These are phyloP conservation scores for Mirza zaza DNA, from an alignment of 2,113 vertebrate species.

Conservation along the genomic window DNA sequence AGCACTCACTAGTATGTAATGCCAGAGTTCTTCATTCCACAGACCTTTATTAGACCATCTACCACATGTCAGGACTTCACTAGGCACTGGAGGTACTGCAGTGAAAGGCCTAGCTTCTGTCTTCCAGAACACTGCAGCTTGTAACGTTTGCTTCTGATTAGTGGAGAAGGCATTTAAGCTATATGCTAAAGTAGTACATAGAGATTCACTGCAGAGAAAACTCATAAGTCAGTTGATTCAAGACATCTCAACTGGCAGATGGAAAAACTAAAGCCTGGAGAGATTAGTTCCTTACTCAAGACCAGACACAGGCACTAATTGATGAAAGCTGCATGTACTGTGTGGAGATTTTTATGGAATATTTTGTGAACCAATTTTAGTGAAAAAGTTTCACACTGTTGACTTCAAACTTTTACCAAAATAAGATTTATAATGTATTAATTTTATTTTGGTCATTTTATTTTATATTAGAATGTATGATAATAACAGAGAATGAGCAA, in stretches of 20 bases:
- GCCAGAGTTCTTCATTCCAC: background rate
- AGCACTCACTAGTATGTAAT: background rate
- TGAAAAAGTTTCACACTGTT: background rate
- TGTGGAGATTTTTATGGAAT: background rate
- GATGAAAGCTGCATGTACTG: background rate
- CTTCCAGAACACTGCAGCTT: background rate
- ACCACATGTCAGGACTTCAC: background rate
- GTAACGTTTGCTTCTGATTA: background rate
- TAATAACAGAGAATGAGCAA: background rate
- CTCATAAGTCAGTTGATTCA: background rate
- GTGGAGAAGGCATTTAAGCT: background rate
- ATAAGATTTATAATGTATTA: background rate
- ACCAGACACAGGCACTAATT: background rate
- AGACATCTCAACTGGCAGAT: background rate
- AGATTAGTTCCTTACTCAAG: background rate
- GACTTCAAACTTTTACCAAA: background rate
- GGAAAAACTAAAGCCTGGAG: background rate
- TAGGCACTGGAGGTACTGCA: background rate
- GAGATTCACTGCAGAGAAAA: background rate
- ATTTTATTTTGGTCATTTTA: background rate
- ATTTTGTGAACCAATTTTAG: background rate
- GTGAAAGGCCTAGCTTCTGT: background rate
- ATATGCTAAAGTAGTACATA: background rate
- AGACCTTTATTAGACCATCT: background rate
- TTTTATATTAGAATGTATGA: background rate